phyloP scores from a whole-genome alignment of 2,888 invertebrate genomes.

The Troides aeacus region DNA sequence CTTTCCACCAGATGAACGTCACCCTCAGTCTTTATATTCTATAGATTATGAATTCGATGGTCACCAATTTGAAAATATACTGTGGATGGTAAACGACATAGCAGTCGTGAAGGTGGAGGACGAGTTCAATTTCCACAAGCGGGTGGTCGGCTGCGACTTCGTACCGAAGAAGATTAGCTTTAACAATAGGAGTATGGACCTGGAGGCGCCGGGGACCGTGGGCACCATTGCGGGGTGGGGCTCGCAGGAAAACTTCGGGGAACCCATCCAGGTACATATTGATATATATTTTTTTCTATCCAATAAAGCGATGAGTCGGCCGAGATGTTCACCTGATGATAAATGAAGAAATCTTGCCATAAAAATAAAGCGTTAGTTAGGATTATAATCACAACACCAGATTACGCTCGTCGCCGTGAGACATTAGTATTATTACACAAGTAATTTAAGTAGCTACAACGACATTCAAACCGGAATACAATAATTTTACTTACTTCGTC shows the following conservation, averaged over 20 bases:
- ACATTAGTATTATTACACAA: too few relatives aligned
- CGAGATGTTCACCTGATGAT: too few relatives aligned
- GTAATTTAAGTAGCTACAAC: too few relatives aligned
- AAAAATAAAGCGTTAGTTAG: too few relatives aligned
- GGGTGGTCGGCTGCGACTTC: slow-evolving; percentile 63
- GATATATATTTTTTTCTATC: too few relatives aligned
- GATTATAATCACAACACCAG: too few relatives aligned
- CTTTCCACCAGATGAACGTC: too few relatives aligned
- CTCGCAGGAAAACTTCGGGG: slow-evolving; percentile 43
- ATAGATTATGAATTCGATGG: slow-evolving; percentile 64
- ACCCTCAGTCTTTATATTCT: background rate
- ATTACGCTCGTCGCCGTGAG: too few relatives aligned
- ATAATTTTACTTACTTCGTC: too few relatives aligned
- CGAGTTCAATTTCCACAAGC: slow-evolving; percentile 57
- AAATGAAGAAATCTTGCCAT: too few relatives aligned
- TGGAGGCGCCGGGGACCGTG: slow-evolving; percentile 47
- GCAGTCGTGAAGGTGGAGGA: slow-evolving; percentile 68
- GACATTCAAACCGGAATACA: too few relatives aligned
- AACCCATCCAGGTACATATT: slow-evolving; percentile 27
- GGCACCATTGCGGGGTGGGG: slow-evolving; percentile 69
- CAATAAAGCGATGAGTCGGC: too few relatives aligned
- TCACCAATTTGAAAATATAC: slow-evolving; percentile 59
- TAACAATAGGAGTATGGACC: slow-evolving; percentile 50
- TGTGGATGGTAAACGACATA: slow-evolving; percentile 69
- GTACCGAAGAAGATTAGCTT: slow-evolving; percentile 53